Evolutionary conservation across 2,797 vertebrate species (phyloP).

Genomic region (Protosalanx chinensis): DNA sequence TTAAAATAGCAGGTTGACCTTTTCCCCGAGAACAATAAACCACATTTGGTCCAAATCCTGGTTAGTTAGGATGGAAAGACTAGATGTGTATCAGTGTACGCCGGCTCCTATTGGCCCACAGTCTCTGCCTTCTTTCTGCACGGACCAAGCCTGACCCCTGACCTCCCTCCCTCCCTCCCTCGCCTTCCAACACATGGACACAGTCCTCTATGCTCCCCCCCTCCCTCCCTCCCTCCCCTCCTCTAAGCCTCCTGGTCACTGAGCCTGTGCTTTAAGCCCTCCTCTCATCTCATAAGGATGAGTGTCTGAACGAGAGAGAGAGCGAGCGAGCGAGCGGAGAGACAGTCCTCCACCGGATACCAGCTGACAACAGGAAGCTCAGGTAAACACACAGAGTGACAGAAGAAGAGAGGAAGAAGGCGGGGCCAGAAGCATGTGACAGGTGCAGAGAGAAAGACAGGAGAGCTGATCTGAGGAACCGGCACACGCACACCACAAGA

Average conservation of each 20-base stretch:
- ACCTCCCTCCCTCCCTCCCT: not conserved
- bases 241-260: constrained; percentile 35
- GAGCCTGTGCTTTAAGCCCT: constrained; percentile 56
- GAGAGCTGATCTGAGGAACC: not conserved
- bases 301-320: constrained; percentile 65
- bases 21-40: constrained; percentile 33
- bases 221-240: constrained; percentile 16
- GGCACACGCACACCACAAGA: not conserved
- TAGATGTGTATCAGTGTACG: constrained; percentile 2
- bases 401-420: not conserved
- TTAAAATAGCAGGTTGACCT: constrained; percentile 38
- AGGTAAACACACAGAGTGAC: constrained; percentile 17
- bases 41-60: not conserved
- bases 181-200: too few relatives aligned
- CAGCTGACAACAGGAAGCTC: constrained; percentile 36
- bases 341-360: constrained; percentile 48
- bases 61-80: not conserved
- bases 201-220: not conserved
- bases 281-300: constrained; percentile 75
- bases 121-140: constrained; percentile 11
- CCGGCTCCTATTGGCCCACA: not conserved
- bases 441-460: not conserved
- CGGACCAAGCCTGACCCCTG: not conserved
- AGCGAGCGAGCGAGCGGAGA: constrained; percentile 41
- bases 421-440: not conserved